Conservation (phyloP, 2,113 vertebrate species). For the Agapornis roseicollis region DNA sequence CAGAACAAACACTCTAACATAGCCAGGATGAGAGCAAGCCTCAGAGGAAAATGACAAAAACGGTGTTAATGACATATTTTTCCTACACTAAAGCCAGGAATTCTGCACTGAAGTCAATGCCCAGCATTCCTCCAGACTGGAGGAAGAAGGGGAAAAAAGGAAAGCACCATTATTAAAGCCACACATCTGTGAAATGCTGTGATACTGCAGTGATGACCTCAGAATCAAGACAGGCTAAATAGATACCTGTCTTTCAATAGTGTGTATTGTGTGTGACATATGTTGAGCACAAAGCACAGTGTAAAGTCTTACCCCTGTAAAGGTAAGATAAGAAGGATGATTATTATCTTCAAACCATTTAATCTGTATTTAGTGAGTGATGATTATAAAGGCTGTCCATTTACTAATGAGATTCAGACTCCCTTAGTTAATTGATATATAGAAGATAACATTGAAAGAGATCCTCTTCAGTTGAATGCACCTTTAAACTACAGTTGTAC, state of each 20-base stretch:
- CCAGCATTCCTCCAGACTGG: not conserved
- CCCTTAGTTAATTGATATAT: not conserved
- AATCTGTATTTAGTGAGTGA: not conserved
- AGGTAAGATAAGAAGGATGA: not conserved
- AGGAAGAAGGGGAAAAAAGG: not conserved
- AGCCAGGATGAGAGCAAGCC: not conserved
- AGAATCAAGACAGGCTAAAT: not conserved
- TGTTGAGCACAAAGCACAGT: not conserved
- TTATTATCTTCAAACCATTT: constrained; percentile 4
- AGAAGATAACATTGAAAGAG: not conserved
- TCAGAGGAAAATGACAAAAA: not conserved
- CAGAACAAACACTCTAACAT: not conserved
- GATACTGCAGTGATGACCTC: not conserved
- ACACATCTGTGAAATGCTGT: not conserved
- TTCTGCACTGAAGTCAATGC: not conserved
- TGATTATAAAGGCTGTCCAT: constrained; percentile 4
- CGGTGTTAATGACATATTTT: not conserved
- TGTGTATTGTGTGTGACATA: not conserved
- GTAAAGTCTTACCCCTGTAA: not conserved
- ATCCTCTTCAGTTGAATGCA: not conserved
- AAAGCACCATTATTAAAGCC: not conserved
- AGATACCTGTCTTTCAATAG: not conserved
- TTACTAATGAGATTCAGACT: constrained; percentile 2
- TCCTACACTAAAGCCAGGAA: not conserved
- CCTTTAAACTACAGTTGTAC: not conserved